Conservation (phyloP, 1,140 invertebrate species). For the Dreissena rostriformis region DNA sequence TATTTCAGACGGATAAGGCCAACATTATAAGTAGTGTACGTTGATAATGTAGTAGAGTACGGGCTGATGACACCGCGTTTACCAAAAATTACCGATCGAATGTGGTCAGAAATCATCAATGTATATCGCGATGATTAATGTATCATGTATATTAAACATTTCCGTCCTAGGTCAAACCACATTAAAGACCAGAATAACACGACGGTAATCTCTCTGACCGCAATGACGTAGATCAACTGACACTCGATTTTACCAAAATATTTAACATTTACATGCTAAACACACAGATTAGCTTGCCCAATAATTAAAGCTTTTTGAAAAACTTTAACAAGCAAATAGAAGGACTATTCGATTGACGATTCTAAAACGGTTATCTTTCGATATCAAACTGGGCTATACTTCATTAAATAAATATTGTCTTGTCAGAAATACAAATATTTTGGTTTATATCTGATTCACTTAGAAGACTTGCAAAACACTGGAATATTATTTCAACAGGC, state of each 20-base stretch:
- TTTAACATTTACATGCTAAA: slow-evolving; percentile 39
- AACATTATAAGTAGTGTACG: too few species aligned
- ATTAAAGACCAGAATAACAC: slow-evolving; percentile 13
- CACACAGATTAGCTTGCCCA: not conserved
- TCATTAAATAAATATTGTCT: slow-evolving; percentile 45
- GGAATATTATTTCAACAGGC: too few species aligned
- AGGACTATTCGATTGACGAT: too few species aligned
- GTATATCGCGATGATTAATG: too few species aligned
- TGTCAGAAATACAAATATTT: slow-evolving; percentile 29
- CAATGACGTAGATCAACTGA: slow-evolving; percentile 18
- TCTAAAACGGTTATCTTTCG: too few species aligned
- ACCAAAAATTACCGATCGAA: too few species aligned
- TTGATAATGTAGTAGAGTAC: too few species aligned
- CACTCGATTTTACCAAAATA: slow-evolving; percentile 3
- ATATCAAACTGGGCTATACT: slow-evolving; percentile 19
- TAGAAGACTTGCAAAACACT: too few species aligned
- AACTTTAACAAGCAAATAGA: slow-evolving; percentile 8
- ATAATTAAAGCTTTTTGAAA: slow-evolving; percentile 43
- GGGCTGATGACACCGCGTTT: too few species aligned
- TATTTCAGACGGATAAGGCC: too few species aligned
- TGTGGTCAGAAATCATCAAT: too few species aligned
- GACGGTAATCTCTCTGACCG: slow-evolving; percentile 13
- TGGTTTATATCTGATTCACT: not conserved
- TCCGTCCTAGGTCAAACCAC: slow-evolving; percentile 25
- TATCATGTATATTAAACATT: slow-evolving; percentile 11